Evolutionary conservation across 2,113 vertebrate species (phyloP).

Genomic region (Crotophaga sulcirostris): DNA sequence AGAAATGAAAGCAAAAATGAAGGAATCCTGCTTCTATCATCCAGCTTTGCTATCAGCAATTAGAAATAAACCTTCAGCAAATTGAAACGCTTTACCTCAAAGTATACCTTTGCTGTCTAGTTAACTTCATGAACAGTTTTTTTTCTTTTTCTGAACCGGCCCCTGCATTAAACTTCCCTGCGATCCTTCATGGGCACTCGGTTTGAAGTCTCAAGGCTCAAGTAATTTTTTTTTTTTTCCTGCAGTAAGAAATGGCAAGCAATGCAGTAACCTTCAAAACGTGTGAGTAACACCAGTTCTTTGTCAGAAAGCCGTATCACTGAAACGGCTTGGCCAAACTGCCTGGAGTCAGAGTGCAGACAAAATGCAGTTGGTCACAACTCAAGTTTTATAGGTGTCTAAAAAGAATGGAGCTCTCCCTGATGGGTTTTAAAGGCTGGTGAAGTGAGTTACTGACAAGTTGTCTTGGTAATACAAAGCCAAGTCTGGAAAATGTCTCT

Average conservation of each 20-base stretch:
- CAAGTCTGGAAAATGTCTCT: not conserved
- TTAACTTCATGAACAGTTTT: not conserved
- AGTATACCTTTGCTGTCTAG: not conserved
- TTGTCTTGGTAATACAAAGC: not conserved
- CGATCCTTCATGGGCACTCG: not conserved
- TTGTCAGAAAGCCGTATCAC: not conserved
- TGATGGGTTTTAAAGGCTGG: not conserved
- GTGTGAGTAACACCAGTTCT: not conserved
- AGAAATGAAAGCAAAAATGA: not conserved
- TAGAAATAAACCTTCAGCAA: not conserved
- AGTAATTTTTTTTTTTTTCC: not conserved
- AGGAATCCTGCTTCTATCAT: not conserved
- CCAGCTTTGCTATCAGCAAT: not conserved
- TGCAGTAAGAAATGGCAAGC: not conserved
- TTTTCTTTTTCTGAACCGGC: not conserved
- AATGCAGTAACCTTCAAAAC: not conserved
- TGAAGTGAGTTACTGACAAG: not conserved
- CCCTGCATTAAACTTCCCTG: not conserved
- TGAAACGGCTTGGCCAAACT: not conserved
- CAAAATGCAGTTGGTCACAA: not conserved
- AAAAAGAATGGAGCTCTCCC: not conserved
- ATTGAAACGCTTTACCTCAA: not conserved
- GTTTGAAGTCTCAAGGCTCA: not conserved
- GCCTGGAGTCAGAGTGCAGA: not conserved
- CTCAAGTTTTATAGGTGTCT: not conserved